A percentile compares a stretch with the other conserved stretches of the same genome.
Evolutionary conservation across 2,797 vertebrate genomes (phyloP).

Genomic region (Catostomus latipinnis): DNA sequence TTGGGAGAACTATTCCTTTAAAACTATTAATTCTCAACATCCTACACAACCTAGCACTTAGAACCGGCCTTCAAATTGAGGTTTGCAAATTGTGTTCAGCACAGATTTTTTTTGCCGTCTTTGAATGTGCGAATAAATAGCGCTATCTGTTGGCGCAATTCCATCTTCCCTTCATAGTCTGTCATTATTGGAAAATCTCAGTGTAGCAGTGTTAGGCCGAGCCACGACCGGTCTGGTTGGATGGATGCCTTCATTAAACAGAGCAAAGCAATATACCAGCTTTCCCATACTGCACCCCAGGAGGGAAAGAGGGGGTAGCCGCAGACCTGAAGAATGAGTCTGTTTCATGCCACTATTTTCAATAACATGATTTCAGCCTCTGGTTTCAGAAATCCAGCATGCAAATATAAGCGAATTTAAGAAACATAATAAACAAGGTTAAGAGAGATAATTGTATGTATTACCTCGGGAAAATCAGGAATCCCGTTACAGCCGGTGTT

Average conservation of each 20-base stretch:
- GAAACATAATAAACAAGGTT: conserved; percentile 73
- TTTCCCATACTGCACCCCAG: neutral
- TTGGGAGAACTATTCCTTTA: neutral
- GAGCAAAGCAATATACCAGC: neutral
- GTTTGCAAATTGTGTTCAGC: neutral
- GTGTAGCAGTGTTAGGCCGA: neutral
- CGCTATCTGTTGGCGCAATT: too few species aligned
- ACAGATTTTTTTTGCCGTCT: neutral
- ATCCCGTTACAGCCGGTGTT: conserved; percentile 52
- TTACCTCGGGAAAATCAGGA: conserved; percentile 70
- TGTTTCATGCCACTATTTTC: conserved; percentile 65
- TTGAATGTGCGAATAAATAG: too few species aligned
- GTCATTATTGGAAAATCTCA: neutral
- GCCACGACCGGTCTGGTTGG: neutral
- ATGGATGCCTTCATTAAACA: conserved; percentile 11
- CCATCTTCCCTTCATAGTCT: neutral
- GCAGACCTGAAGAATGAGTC: conserved; percentile 13
- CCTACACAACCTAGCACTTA: conserved; percentile 37
- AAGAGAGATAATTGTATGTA: conserved; percentile 66
- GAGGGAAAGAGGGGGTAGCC: conserved; percentile 1
- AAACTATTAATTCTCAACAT: neutral
- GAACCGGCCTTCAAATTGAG: neutral
- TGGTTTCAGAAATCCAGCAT: conserved; percentile 58
- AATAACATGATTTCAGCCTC: conserved; percentile 68
- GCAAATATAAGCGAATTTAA: conserved; percentile 8